These are phyloP conservation scores for Pelecanoides urinatrix DNA, from an alignment of 2,113 vertebrate species.

Conservation along the genomic window DNA sequence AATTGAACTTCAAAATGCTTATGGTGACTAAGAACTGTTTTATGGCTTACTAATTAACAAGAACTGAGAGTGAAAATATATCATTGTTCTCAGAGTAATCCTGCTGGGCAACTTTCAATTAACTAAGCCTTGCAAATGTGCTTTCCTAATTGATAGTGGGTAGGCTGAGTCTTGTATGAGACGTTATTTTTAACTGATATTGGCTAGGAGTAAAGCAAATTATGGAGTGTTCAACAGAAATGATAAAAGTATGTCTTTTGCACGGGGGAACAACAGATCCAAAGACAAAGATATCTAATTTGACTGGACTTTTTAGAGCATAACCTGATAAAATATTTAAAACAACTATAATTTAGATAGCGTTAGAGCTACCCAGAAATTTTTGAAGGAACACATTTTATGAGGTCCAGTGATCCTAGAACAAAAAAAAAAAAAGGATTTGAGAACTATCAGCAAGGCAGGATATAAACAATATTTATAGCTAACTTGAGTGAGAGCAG, in stretches of 20 bases:
- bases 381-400: not conserved
- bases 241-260: not conserved
- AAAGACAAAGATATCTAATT: not conserved
- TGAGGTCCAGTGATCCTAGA: not conserved
- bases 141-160: not conserved
- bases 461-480: not conserved
- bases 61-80: not conserved
- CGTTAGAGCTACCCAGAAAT: not conserved
- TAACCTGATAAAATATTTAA: constrained; percentile 6
- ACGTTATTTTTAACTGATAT: not conserved
- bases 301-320: not conserved
- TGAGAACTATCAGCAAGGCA: not conserved
- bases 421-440: not conserved
- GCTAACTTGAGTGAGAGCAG: not conserved
- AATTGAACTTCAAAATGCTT: not conserved
- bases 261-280: not conserved
- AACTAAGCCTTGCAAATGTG: not conserved
- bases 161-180: not conserved
- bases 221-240: not conserved
- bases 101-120: not conserved
- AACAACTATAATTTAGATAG: not conserved
- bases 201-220: not conserved
- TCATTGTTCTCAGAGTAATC: not conserved
- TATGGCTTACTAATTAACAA: not conserved
- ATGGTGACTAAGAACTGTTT: not conserved